Base-by-base conservation (phyloP, 2,888 invertebrate species). In the Diogma glabrata region DNA sequence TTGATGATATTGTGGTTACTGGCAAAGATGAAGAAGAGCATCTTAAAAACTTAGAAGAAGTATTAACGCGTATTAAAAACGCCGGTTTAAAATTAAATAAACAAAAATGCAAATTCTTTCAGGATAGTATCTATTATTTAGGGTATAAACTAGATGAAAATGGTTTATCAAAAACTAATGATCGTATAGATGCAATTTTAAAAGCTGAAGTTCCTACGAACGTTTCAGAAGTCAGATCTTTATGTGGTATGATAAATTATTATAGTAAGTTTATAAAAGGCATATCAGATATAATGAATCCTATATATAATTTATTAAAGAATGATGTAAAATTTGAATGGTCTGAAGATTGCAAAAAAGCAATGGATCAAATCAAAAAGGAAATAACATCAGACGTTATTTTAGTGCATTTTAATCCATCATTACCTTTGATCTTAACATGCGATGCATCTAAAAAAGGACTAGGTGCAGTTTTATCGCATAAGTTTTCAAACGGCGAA, bases 221-320 rank as follows among this genome's bases (percentile, higher is more conserved):
- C 49, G 52, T 54, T 0, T 51, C 53, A 24, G 56, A 60, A 53
- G 50, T 63, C 0, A 56, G 56, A 33, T 57, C 63, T 1, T 65
- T 64, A 54, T 36, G 61, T 3, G 66, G 66, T 1, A 57, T 64
- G 52, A 53, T 65, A 1, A 65, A 67, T n/a, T n/a, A n/a, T 57
- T 69, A 67, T 54, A 57, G 61, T 6, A 59, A 59, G 47, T 70
- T 68, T 58, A 55, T 66, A 1, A 57, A 9, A n/a, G n/a, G n/a
- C n/a, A n/a, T n/a, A n/a, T n/a, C n/a, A n/a, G n/a, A n/a, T n/a
- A n/a, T n/a, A n/a, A 54, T 60, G 24, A 53, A 54, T 10, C 66
- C 65, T 0, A 51, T 67, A 9, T 60, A 67, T 53, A 30, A 54
- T 1, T 51, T 65, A 10, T 12, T 54, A 60, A 12, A 49, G 10